A percentile compares a stretch with the other conserved stretches of the same genome.
phyloP scores from a whole-genome alignment of 1,140 invertebrate genomes.

The Pseudomyrmex sp. region DNA sequence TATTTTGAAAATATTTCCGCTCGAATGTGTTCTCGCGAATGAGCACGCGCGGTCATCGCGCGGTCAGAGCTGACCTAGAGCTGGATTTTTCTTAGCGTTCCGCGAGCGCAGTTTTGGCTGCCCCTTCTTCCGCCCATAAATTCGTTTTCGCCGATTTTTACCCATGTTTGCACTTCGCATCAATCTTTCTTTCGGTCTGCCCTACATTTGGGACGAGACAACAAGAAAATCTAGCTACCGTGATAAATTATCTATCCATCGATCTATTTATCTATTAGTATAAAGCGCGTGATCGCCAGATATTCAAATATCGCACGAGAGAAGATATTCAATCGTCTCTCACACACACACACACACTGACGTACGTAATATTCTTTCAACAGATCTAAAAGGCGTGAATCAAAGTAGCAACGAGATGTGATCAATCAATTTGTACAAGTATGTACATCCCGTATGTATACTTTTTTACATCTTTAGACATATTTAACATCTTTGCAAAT shows the following conservation, averaged over 20 bases:
- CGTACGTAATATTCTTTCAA: not conserved
- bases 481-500: conserved; percentile 18
- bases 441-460: not conserved
- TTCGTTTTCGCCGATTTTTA: conserved; percentile 47
- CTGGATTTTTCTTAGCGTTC: not conserved
- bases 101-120: conserved; percentile 28
- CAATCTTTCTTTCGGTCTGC: conserved; percentile 30
- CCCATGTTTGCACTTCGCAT: conserved; percentile 38
- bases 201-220: conserved; percentile 26
- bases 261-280: not conserved
- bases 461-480: conserved; percentile 8
- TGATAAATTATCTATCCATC: conserved; percentile 8
- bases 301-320: not conserved
- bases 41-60: conserved; percentile 24
- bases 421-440: conserved; percentile 10
- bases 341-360: not conserved
- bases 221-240: conserved; percentile 12
- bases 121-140: conserved; percentile 47
- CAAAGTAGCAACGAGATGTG: not conserved
- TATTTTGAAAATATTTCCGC: not conserved
- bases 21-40: not conserved
- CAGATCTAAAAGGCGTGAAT: conserved; percentile 17
- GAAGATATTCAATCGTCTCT: not conserved
- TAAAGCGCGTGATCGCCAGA: not conserved
- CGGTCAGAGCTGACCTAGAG: conserved; percentile 29